Conservation (phyloP, 2,113 vertebrate species). For the Phrynosoma platyrhinos region DNA sequence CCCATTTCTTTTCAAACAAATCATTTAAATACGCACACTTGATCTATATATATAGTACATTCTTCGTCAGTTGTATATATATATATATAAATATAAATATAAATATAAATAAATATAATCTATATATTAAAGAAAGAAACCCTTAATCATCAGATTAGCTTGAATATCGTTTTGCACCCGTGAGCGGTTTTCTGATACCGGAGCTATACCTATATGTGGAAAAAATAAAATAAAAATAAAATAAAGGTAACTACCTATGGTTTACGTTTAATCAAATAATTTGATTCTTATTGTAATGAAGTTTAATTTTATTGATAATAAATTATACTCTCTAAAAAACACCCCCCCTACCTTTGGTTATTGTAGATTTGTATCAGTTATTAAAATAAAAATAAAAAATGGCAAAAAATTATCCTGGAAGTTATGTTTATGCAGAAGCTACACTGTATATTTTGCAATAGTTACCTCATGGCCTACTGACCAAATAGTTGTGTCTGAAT, state of each 20-base stretch:
- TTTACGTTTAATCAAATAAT: slow-evolving; percentile 77
- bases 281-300: slow-evolving; percentile 81
- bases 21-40: slow-evolving; percentile 72
- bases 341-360: slow-evolving; percentile 69
- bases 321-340: slow-evolving; percentile 81
- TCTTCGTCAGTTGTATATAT: slow-evolving; percentile 49
- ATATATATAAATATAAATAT: not conserved
- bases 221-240: no score
- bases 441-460: slow-evolving; percentile 87
- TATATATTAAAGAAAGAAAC: slow-evolving; percentile 70
- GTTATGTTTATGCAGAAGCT: slow-evolving; percentile 74
- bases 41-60: slow-evolving; percentile 49
- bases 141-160: slow-evolving; percentile 68
- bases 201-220: slow-evolving; percentile 82
- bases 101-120: slow-evolving; percentile 72
- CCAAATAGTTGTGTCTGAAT: slow-evolving; percentile 89
- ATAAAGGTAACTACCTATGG: slow-evolving; percentile 80
- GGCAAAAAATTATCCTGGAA: slow-evolving; percentile 56
- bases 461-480: slow-evolving; percentile 96
- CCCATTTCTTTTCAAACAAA: slow-evolving; percentile 62
- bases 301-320: slow-evolving; percentile 85
- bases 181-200: slow-evolving; percentile 72
- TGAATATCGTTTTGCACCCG: slow-evolving; percentile 80
- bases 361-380: slow-evolving; percentile 80
- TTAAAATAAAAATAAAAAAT: slow-evolving; percentile 47